Conservation (phyloP, 2,888 invertebrate genomes). For the Leucozona laternaria region DNA sequence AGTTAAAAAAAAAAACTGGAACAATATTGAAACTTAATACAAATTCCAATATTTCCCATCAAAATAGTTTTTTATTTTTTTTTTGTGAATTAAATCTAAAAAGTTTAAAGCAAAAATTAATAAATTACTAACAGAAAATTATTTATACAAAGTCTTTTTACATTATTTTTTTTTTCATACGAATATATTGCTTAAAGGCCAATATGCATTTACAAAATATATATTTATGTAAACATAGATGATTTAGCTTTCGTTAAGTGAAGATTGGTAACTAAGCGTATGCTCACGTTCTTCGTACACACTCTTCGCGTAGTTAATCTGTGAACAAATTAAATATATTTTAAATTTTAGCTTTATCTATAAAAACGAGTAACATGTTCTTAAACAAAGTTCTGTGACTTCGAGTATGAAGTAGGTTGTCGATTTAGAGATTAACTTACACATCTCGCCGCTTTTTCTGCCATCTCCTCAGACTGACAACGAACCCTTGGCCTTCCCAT, state of each 20-base stretch:
- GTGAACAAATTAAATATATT: conserved; percentile 85
- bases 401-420: too few species aligned
- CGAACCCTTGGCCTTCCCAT: conserved; percentile 89
- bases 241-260: conserved; percentile 64
- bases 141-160: conserved; percentile 63
- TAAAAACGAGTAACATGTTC: too few species aligned
- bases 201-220: conserved; percentile 73
- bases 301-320: conserved; percentile 95
- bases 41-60: background rate
- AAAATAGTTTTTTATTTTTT: background rate
- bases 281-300: conserved; percentile 92
- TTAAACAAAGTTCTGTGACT: too few species aligned
- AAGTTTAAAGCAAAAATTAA: conserved; percentile 23
- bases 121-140: conserved; percentile 37
- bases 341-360: background rate
- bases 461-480: conserved; percentile 88
- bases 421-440: conserved; percentile 79
- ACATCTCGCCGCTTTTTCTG: conserved; percentile 84
- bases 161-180: conserved; percentile 29
- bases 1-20: background rate
- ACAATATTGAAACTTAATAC: conserved; percentile 2
- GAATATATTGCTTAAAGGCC: conserved; percentile 65
- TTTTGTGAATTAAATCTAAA: conserved; percentile 16
- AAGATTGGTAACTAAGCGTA: conserved; percentile 81
- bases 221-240: conserved; percentile 27